Percentiles rank a stretch among this genome's conserved stretches.
Evolutionary conservation across 1,140 invertebrate species (phyloP).

Genomic region (Cepaea nemoralis): DNA sequence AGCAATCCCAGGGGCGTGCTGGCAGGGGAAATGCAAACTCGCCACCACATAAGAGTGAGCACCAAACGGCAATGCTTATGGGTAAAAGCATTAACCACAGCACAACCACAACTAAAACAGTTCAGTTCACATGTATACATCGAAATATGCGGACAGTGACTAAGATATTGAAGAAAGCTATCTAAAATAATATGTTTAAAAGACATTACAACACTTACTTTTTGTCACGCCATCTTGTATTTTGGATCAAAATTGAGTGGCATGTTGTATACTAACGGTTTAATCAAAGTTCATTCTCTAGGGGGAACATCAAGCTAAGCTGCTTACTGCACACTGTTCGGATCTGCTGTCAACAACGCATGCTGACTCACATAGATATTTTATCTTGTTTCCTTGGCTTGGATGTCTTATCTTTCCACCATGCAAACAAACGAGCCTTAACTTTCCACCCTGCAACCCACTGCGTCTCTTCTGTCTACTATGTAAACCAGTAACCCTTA

Average conservation of each 20-base stretch:
- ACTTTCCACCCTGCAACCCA: no score
- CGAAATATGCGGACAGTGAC: neutral
- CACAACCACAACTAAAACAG: no score
- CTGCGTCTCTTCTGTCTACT: no score
- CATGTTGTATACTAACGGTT: no score
- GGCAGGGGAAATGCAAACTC: no score
- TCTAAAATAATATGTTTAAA: neutral
- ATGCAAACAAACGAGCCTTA: neutral
- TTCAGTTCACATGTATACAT: no score
- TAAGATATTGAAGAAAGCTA: neutral
- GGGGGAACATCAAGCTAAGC: neutral
- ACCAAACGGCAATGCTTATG: no score
- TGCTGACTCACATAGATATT: neutral
- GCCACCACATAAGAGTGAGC: no score
- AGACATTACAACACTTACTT: neutral
- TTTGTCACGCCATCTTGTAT: neutral
- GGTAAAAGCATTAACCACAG: no score
- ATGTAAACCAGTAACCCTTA: no score
- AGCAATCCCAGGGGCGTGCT: no score
- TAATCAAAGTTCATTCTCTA: neutral
- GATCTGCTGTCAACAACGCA: neutral
- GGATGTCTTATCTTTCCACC: neutral
- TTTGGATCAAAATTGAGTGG: no score
- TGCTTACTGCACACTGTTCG: neutral
- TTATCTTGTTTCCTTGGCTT: neutral